These are phyloP conservation scores for Agrochola lychnidis DNA, from an alignment of 2,888 invertebrate species.

Conservation along the genomic window DNA sequence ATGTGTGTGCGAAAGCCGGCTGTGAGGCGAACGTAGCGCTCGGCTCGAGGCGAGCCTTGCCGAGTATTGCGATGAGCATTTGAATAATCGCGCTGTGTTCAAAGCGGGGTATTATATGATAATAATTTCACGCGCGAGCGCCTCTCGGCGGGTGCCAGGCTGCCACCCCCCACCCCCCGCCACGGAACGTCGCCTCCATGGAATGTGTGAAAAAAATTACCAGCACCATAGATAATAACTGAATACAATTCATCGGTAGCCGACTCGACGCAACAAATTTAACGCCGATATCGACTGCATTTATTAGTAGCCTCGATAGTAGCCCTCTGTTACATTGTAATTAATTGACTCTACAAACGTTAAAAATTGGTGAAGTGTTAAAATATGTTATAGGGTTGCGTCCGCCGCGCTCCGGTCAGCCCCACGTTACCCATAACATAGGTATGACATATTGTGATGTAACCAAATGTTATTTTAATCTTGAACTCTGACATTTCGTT, in stretches of 20 bases:
- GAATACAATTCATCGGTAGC: conserved; percentile 64
- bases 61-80: conserved; percentile 83
- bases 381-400: conserved; percentile 68
- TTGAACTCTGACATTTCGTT: conserved; percentile 60
- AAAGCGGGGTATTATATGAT: conserved; percentile 88
- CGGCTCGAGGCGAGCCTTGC: conserved; percentile 56
- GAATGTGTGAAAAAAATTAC: conserved; percentile 87
- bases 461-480: conserved; percentile 63
- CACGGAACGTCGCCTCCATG: conserved; percentile 75
- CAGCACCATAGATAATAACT: conserved; percentile 70
- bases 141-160: conserved; percentile 76
- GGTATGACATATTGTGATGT: conserved; percentile 64
- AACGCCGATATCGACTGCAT: conserved; percentile 72
- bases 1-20: conserved; percentile 75
- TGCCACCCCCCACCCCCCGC: conserved; percentile 72
- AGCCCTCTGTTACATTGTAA: conserved; percentile 77
- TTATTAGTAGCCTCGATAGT: conserved; percentile 69
- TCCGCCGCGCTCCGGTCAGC: conserved; percentile 51
- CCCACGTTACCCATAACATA: conserved; percentile 53
- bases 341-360: conserved; percentile 86
- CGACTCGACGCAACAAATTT: conserved; percentile 72
- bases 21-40: conserved; percentile 58
- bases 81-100: conserved; percentile 88
- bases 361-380: conserved; percentile 83
- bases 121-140: conserved; percentile 89